Conservation (phyloP, 2,888 invertebrate species). For the Pilophorus perplexus region DNA sequence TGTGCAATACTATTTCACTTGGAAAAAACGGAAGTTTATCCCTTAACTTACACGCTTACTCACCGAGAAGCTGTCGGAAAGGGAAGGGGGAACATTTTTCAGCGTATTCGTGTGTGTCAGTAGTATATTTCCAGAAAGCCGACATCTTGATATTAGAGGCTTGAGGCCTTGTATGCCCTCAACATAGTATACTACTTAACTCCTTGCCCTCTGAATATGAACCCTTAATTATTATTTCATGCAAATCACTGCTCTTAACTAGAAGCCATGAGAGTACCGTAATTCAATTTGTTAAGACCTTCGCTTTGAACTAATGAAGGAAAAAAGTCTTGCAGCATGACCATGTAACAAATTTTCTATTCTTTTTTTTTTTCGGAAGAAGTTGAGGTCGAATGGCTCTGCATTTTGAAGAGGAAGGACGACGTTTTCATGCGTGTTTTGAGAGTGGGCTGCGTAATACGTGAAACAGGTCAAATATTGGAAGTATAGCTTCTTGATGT, state of each 20-base stretch:
- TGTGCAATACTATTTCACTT: slow-evolving; percentile 11
- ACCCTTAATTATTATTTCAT: slow-evolving; percentile 27
- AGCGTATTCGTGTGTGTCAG: slow-evolving; percentile 30
- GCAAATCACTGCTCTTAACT: slow-evolving; percentile 14
- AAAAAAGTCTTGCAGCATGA: too few relatives aligned
- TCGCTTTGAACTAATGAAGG: neutral
- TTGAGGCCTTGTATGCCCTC: slow-evolving; percentile 6
- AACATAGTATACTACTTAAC: slow-evolving; percentile 15
- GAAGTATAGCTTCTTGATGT: too few relatives aligned
- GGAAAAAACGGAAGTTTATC: slow-evolving; percentile 13
- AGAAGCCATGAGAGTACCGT: neutral
- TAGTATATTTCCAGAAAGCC: slow-evolving; percentile 30
- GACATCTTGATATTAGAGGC: slow-evolving; percentile 25
- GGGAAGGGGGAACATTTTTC: slow-evolving; percentile 23
- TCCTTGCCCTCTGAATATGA: slow-evolving; percentile 5
- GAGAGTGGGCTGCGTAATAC: too few relatives aligned
- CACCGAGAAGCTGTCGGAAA: slow-evolving; percentile 24
- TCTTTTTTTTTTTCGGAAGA: too few relatives aligned
- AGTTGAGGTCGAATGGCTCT: too few relatives aligned
- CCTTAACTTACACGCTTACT: slow-evolving; percentile 32
- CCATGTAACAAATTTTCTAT: neutral
- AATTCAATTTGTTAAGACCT: slow-evolving; percentile 7
- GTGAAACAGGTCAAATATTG: too few relatives aligned
- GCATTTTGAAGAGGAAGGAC: too few relatives aligned
- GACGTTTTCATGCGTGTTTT: too few relatives aligned